Base-by-base conservation (phyloP, 2,888 invertebrate species). In the Rapana venosa region DNA sequence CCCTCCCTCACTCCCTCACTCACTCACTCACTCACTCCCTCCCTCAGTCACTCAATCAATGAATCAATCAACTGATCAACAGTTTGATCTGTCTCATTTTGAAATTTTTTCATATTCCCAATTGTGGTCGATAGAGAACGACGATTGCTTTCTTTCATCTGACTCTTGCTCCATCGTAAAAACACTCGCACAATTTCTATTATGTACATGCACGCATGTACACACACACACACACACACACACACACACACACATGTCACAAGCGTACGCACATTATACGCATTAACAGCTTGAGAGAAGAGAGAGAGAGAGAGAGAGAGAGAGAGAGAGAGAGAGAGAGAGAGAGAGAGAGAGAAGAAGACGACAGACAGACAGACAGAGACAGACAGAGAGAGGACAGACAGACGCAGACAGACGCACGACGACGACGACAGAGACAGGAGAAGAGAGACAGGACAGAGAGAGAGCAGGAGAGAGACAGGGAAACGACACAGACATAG, bases 231-330 rank as follows among this genome's bases (percentile, higher is more conserved):
- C 66, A 66, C 66, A 66, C 66, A 66, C 66, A 66, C 66, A 66
- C 66, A 66, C 66, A 66, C 66, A 66, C 66, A 66, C 66, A 66
- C 66, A 66, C 66, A 66, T n/a, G n/a, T n/a, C 47, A 47, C 47
- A 47, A 2, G 8, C 47, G 8, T 8, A 47, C 47, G 8, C 47
- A 47, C 47, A 47, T 8, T 8, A 47, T 8, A 47, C 47, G 8
- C 47, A 47, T 5, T 47, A 2, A 47, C 47, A 47, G 79, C 32
- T 35, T 35, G 79, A 79, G 13, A 35, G 35, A 35, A 36, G 79
- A 35, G 79, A 79, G 32, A 35, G 79, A 35, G 36, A 86, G 86
- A 86, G 58, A 58, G 86, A 86, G 86, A 86, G 58, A 86, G 86
- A 86, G 86, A 86, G 86, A n/a, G 36, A n/a, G n/a, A 79, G 35